Base-by-base conservation (phyloP, 1,140 invertebrate species). In the Zaprionus taronus region DNA sequence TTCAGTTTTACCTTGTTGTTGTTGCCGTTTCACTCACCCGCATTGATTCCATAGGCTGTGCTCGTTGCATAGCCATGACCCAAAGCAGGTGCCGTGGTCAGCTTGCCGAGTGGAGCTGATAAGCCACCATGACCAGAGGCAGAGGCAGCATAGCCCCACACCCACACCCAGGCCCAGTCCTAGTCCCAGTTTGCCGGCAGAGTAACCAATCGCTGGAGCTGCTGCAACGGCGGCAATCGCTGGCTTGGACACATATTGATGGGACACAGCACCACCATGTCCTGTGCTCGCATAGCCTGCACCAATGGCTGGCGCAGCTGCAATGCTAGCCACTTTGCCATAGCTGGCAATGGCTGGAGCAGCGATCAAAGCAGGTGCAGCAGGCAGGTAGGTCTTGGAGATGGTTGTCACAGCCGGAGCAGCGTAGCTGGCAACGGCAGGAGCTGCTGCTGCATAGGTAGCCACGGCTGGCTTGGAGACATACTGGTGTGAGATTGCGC, bases 401-500 rank as follows among this genome's bases (percentile, higher is more conserved):
- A 69, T 38, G 7, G 49, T 49, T 24, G 77, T 31, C 1, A 90
- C 56, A 47, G 78, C 67, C 26, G 89, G 83, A 47, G 77, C 55
- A 3, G 49, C 80, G 41, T 77, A 90, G 0, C 51, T 67, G 22
- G 81, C 68, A 20, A 22, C 17, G 47, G 65, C 65, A 6, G 86
- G 82, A 68, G 70, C 82, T 14, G 71, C 72, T 17, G 71, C 72
- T n/a, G 70, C 55, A 63, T 69, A 71, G n/a, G 47, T 41, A 41
- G 70, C 71, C n/a, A 81, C 51, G 1, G 81, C 72, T 0, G 85
- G 83, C 67, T 92, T 92, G 9, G 82, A 90, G 1, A 90, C 81
- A 55, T 80, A 87, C 36, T 86, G 91, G 74, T 92, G 91, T 1
- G 81, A 91, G 14, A 85, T 67, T 1, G 82, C 77, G 9, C 83